Evolutionary conservation across 2,888 invertebrate species (phyloP).

Genomic region (Phalangium opilio): DNA sequence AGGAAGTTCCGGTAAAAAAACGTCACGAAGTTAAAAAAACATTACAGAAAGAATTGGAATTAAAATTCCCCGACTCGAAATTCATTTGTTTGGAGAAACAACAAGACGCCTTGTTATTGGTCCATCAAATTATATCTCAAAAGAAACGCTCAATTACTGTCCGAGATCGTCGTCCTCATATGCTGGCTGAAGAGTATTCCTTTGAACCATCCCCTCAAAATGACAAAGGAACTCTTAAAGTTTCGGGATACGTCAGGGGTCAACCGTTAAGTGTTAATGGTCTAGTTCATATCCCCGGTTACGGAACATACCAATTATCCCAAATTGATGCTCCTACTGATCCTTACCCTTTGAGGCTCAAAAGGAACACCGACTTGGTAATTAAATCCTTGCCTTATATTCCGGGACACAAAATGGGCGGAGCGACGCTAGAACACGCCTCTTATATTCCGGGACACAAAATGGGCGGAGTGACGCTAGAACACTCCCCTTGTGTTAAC

Average conservation of each 20-base stretch:
- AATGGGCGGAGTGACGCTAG: too few relatives aligned
- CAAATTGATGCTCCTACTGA: conserved; percentile 43
- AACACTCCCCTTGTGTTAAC: too few relatives aligned
- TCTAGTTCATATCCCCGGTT: conserved; percentile 75
- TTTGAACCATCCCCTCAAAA: conserved; percentile 33
- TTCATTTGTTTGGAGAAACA: conserved; percentile 54
- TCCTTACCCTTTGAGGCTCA: conserved; percentile 23
- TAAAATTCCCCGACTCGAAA: conserved; percentile 56
- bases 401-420: too few relatives aligned
- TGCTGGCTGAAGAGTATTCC: conserved; percentile 64
- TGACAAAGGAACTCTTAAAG: conserved; percentile 47
- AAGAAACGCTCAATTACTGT: conserved; percentile 57
- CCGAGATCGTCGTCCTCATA: conserved; percentile 63
- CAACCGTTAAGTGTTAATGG: conserved; percentile 64
- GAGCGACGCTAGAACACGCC: too few relatives aligned
- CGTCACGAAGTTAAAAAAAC: conserved; percentile 27
- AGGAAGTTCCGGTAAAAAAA: conserved; percentile 27
- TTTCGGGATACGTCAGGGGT: conserved; percentile 77
- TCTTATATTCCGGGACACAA: too few relatives aligned
- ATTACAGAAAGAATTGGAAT: conserved; percentile 29
- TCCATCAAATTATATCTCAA: conserved; percentile 62
- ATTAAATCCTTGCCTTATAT: too few relatives aligned
- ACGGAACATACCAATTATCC: conserved; percentile 82
- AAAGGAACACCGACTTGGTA: too few relatives aligned
- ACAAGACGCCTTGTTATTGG: conserved; percentile 46